phyloP scores from a whole-genome alignment of 2,888 invertebrate species.

The Zaprionus obscuricornis region DNA sequence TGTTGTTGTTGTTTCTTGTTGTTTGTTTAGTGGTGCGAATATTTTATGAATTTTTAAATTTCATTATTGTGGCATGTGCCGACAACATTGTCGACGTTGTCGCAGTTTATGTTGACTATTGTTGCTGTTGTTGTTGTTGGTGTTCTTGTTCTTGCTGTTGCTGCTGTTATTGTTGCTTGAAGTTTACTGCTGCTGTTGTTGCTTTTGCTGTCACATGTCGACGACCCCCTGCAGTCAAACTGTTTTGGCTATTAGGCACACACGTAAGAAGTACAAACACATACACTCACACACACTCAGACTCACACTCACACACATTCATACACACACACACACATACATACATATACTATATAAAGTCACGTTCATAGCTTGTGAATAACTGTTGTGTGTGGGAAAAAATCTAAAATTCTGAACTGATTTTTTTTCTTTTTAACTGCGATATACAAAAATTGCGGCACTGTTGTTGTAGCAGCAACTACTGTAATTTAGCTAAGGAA shows the following conservation, averaged over 20 bases:
- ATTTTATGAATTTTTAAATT: conserved; percentile 78
- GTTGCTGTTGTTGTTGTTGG: neutral
- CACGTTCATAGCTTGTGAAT: no score
- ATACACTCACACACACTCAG: neutral
- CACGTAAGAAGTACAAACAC: no score
- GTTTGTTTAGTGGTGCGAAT: conserved; percentile 76
- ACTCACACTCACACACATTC: no score
- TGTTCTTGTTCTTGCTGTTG: neutral
- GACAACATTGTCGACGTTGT: conserved; percentile 47
- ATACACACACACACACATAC: no score
- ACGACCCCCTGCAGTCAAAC: conserved; percentile 52
- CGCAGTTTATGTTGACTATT: neutral
- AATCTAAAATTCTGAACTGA: no score
- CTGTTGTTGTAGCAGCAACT: no score
- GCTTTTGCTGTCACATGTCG: conserved; percentile 56
- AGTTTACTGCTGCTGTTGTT: no score
- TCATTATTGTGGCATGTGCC: conserved; percentile 73
- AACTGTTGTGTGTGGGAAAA: no score
- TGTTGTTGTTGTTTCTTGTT: conserved; percentile 30
- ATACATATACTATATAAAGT: no score
- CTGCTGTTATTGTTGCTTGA: neutral
- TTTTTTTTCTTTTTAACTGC: no score
- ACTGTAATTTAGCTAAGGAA: no score
- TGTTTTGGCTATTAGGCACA: conserved; percentile 5
- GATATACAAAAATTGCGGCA: no score